Base-by-base conservation (phyloP, 2,797 vertebrate species). In the Austrolebias charrua region DNA sequence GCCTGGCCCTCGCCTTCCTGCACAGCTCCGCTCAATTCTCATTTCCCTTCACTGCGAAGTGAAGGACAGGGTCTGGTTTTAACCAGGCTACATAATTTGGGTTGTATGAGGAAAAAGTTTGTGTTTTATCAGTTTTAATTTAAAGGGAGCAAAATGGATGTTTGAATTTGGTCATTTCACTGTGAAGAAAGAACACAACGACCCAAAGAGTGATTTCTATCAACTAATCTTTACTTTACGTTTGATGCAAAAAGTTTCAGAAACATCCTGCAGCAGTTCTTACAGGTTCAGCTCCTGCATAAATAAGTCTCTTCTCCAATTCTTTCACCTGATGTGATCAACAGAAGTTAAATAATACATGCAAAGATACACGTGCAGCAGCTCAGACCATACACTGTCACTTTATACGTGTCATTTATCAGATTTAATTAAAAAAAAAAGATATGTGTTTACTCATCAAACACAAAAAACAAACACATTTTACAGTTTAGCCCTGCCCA, bases 391-490 rank as follows among this genome's bases (percentile, higher is more conserved):
- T 15, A 13, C 54, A 12, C 38, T 4, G 29, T 65, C 70, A 49
- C 19, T 46, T 69, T 63, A 69, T 70, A 73, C 52, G 60, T 69
- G 62, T 76, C 55, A 4, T 65, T 52, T 57, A 49, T 46, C 67
- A 76, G 73, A 71, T 70, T 50, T 12, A 33, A 33, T 6, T 44
- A 77, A 74, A 75, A 71, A 47, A 77, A 74, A 75, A 71, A 71
- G 45, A n/a, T 69, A 81, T 68, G 44, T 77, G 24, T 58, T 80
- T 71, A 87, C 75, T 76, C 57, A 38, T 75, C 55, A 80, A 87
- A 83, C 82, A 83, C 82, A 82, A 82, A 38, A n/a, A 83, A 84
- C 75, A 60, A 82, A 84, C 73, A 80, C 31, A 40, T 6, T 57
- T 65, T 59, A 86, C 60, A 73, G 52, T n/a, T 74, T 60, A 66